A percentile compares a stretch with the other conserved stretches of the same genome.
Evolutionary conservation across 2,797 vertebrate genomes (phyloP).

Genomic region (Chloroceryle amazona): DNA sequence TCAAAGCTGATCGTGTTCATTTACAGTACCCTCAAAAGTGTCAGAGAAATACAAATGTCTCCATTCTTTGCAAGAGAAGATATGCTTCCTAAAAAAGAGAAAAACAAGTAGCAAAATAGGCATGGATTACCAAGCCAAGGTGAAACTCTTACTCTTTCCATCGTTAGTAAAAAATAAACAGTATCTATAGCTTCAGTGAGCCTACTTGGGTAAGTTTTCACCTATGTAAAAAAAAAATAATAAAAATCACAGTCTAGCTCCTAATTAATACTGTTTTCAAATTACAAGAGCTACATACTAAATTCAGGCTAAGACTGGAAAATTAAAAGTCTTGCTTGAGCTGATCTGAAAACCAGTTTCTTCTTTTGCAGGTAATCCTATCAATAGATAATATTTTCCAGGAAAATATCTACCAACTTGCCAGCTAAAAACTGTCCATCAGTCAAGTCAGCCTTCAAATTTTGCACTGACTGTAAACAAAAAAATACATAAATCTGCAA

Average conservation of each 20-base stretch:
- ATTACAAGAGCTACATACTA: not conserved
- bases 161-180: not conserved
- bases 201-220: not conserved
- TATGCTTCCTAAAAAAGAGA: conserved; percentile 18
- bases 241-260: not conserved
- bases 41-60: conserved; percentile 7
- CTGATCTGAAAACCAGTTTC: not conserved
- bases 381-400: not conserved
- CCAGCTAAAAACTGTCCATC: not conserved
- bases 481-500: not conserved
- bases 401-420: not conserved
- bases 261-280: conserved; percentile 30
- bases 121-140: not conserved
- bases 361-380: conserved; percentile 2
- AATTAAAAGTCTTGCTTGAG: not conserved
- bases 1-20: not conserved
- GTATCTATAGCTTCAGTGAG: not conserved
- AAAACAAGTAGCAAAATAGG: conserved; percentile 6
- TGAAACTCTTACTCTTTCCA: not conserved
- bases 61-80: not conserved
- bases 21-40: not conserved
- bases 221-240: not conserved
- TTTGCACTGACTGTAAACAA: conserved; percentile 25
- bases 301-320: not conserved
- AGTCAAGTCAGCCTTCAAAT: not conserved